A percentile compares a stretch with the other conserved stretches of the same genome.
Conservation (phyloP, 1,140 invertebrate genomes). For the Alviniconcha marisindica region DNA sequence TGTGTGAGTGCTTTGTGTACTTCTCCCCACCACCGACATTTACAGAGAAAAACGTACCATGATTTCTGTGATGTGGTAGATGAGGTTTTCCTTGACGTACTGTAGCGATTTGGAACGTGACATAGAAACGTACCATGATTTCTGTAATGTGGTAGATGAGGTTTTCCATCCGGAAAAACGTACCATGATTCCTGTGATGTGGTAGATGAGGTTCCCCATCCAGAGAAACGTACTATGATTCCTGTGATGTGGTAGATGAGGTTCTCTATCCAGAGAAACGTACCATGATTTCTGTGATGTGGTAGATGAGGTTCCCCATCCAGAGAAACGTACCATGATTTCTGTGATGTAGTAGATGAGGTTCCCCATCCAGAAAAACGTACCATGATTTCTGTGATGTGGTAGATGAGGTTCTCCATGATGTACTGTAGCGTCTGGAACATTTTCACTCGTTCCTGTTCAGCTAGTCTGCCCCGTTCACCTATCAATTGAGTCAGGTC, state of each 20-base stretch:
- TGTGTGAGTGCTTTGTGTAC: no score
- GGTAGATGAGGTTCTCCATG: conserved; percentile 70
- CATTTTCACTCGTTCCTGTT: conserved; percentile 49
- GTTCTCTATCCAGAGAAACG: conserved; percentile 59
- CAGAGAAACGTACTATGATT: conserved; percentile 72
- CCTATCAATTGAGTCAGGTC: conserved; percentile 59
- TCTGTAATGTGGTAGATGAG: conserved; percentile 72
- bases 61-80: conserved; percentile 74
- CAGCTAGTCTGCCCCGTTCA: background rate
- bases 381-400: conserved; percentile 75
- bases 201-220: conserved; percentile 71
- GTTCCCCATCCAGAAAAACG: conserved; percentile 45
- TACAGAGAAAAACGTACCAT: conserved; percentile 72
- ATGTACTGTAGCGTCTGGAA: conserved; percentile 69
- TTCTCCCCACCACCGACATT: no score
- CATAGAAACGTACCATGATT: conserved; percentile 73
- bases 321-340: conserved; percentile 66
- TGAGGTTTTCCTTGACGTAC: conserved; percentile 70
- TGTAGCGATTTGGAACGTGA: conserved; percentile 66
- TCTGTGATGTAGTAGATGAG: conserved; percentile 73
- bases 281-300: conserved; percentile 75
- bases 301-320: conserved; percentile 71
- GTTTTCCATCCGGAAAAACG: conserved; percentile 68
- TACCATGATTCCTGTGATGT: conserved; percentile 75
- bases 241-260: conserved; percentile 72